Percentiles rank a stretch among this genome's conserved stretches.
Conservation (phyloP, 2,888 invertebrate genomes). For the Notocelia uddmanniana region DNA sequence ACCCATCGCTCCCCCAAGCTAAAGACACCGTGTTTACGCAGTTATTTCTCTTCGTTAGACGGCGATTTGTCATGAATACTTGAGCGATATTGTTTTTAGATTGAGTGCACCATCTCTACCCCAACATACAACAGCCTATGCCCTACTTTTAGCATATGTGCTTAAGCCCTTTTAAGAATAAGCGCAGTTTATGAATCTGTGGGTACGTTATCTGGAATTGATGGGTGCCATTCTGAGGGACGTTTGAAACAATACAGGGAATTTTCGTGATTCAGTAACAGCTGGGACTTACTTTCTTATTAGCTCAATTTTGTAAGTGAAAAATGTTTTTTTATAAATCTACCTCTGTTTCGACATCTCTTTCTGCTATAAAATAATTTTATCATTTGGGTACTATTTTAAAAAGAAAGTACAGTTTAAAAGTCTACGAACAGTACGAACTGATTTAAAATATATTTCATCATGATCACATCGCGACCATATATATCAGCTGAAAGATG, state of each 20-base stretch:
- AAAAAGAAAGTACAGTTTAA: no score
- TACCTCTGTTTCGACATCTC: neutral
- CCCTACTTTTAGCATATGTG: neutral
- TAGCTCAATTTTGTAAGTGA: neutral
- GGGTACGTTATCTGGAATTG: conserved; percentile 48
- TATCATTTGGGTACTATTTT: no score
- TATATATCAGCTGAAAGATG: no score
- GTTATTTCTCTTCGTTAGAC: conserved; percentile 85
- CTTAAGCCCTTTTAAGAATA: conserved; percentile 74
- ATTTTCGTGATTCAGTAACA: conserved; percentile 35
- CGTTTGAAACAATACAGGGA: conserved; percentile 37
- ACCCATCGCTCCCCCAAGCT: conserved; percentile 63
- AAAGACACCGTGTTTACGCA: conserved; percentile 79
- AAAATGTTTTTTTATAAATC: neutral
- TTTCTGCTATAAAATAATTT: neutral
- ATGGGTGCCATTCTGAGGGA: conserved; percentile 48
- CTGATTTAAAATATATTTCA: no score
- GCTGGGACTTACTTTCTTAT: conserved; percentile 31
- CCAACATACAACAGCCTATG: conserved; percentile 14
- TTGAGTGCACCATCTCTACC: conserved; percentile 67
- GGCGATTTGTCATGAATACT: conserved; percentile 85
- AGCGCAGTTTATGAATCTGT: conserved; percentile 58
- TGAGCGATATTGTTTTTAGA: conserved; percentile 84
- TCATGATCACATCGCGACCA: no score
- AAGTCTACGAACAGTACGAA: no score